phyloP scores from a whole-genome alignment of 2,797 vertebrate genomes.

The Saguinus oedipus region DNA sequence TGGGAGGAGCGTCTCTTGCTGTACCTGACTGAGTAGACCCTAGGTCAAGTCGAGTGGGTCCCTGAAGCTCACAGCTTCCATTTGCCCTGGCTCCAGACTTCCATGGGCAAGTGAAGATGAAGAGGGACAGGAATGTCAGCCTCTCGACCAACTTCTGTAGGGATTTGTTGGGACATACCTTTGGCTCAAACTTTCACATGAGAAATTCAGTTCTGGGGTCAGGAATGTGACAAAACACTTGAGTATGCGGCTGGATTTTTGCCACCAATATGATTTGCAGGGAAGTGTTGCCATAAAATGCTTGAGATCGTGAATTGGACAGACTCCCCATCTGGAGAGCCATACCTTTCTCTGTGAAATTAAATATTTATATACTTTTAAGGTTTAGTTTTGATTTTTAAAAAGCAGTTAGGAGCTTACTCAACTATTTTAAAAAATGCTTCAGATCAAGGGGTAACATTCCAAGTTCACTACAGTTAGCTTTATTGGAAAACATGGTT shows the following conservation, averaged over 20 bases:
- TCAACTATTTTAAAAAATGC: conserved; percentile 25
- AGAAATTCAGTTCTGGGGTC: conserved; percentile 55
- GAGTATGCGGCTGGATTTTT: conserved; percentile 9
- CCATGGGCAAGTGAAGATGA: neutral
- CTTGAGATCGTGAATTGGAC: conserved; percentile 53
- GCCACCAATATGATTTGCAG: conserved; percentile 44
- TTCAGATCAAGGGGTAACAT: conserved; percentile 10
- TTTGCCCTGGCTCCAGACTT: neutral
- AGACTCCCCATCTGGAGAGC: conserved; percentile 21
- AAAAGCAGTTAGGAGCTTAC: conserved; percentile 13
- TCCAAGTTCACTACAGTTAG: conserved; percentile 28
- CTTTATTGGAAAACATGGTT: conserved; percentile 60
- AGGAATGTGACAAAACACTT: conserved; percentile 53
- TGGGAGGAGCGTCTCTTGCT: neutral
- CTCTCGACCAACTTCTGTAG: neutral
- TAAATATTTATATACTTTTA: conserved; percentile 57
- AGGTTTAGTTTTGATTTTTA: conserved; percentile 60
- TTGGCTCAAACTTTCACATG: conserved; percentile 22
- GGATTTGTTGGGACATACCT: conserved; percentile 39
- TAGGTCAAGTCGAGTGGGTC: no score
- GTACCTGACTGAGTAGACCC: neutral
- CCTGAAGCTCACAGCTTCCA: neutral
- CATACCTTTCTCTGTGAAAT: conserved; percentile 58
- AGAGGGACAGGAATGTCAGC: neutral
- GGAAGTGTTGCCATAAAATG: conserved; percentile 48